phyloP scores from a whole-genome alignment of 2,888 invertebrate species.

The Leptarthrus brevirostris region DNA sequence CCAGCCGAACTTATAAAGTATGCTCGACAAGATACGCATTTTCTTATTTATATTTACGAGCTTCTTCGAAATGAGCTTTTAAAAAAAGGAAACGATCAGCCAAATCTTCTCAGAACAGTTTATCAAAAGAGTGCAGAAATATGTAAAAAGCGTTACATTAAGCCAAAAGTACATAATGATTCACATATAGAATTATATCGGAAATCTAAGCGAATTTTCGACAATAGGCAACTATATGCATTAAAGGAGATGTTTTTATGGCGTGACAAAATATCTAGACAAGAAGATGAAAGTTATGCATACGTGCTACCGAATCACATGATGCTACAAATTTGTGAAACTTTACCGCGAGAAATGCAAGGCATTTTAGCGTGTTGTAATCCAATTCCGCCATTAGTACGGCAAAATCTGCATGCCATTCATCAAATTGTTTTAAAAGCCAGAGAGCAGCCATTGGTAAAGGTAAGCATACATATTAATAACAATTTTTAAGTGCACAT shows the following conservation, averaged over 20 bases:
- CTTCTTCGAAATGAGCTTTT: slow-evolving; percentile 80
- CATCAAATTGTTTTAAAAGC: slow-evolving; percentile 78
- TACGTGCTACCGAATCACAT: slow-evolving; percentile 97
- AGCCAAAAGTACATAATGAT: slow-evolving; percentile 76
- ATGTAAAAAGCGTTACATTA: slow-evolving; percentile 85
- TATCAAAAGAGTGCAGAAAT: slow-evolving; percentile 80
- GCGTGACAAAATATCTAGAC: slow-evolving; percentile 86
- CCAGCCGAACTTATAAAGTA: slow-evolving; percentile 84
- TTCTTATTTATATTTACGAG: slow-evolving; percentile 89
- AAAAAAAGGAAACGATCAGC: slow-evolving; percentile 72
- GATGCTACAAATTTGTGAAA: slow-evolving; percentile 89
- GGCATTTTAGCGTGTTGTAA: slow-evolving; percentile 94
- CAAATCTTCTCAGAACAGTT: slow-evolving; percentile 76
- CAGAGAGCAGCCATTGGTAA: slow-evolving; percentile 75
- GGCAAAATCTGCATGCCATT: slow-evolving; percentile 70
- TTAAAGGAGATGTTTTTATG: slow-evolving; percentile 84
- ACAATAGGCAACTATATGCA: slow-evolving; percentile 85
- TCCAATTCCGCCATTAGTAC: slow-evolving; percentile 84
- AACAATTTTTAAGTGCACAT: too few relatives aligned
- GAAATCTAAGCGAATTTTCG: slow-evolving; percentile 83
- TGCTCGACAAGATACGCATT: slow-evolving; percentile 95
- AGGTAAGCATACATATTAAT: too few relatives aligned
- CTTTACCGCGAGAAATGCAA: slow-evolving; percentile 89
- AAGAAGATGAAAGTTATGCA: slow-evolving; percentile 91
- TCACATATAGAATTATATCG: slow-evolving; percentile 82